Evolutionary conservation across 2,888 invertebrate genomes (phyloP).

Genomic region (Lasioglossum figueresi): DNA sequence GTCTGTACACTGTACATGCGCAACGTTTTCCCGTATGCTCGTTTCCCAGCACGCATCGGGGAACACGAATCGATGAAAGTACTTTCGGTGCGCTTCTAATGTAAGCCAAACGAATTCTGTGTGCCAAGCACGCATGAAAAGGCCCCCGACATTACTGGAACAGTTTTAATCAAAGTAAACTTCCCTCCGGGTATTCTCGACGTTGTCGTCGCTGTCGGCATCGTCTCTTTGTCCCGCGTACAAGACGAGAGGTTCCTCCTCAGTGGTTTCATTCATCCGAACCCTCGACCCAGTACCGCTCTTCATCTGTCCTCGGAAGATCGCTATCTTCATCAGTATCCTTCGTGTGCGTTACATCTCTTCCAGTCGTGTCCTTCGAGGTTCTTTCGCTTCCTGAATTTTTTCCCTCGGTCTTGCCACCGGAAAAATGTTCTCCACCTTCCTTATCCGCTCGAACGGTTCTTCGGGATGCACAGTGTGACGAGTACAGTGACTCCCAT

Average conservation of each 20-base stretch:
- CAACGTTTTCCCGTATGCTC: neutral
- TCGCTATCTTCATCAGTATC: slow-evolving; percentile 61
- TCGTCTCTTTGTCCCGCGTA: slow-evolving; percentile 60
- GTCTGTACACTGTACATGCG: neutral
- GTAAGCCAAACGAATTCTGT: slow-evolving; percentile 46
- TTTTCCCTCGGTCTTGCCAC: neutral
- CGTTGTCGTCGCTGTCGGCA: slow-evolving; percentile 33
- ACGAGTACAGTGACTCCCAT: no score
- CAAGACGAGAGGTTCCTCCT: slow-evolving; percentile 55
- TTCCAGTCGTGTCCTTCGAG: neutral
- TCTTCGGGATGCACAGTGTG: neutral
- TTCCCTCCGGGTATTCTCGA: slow-evolving; percentile 56
- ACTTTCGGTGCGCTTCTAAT: slow-evolving; percentile 23
- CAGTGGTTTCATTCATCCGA: slow-evolving; percentile 57
- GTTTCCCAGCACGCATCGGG: slow-evolving; percentile 13
- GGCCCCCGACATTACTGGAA: slow-evolving; percentile 64
- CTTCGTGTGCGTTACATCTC: slow-evolving; percentile 24
- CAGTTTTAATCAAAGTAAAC: slow-evolving; percentile 75
- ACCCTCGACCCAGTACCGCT: slow-evolving; percentile 57
- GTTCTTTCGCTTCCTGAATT: neutral
- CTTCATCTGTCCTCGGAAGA: slow-evolving; percentile 48
- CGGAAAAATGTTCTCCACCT: neutral
- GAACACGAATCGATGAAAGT: slow-evolving; percentile 41
- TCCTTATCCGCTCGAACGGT: neutral
- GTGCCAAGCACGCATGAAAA: slow-evolving; percentile 55